Base-by-base conservation (phyloP, 2,113 vertebrate genomes). In the Pimephales promelas region DNA sequence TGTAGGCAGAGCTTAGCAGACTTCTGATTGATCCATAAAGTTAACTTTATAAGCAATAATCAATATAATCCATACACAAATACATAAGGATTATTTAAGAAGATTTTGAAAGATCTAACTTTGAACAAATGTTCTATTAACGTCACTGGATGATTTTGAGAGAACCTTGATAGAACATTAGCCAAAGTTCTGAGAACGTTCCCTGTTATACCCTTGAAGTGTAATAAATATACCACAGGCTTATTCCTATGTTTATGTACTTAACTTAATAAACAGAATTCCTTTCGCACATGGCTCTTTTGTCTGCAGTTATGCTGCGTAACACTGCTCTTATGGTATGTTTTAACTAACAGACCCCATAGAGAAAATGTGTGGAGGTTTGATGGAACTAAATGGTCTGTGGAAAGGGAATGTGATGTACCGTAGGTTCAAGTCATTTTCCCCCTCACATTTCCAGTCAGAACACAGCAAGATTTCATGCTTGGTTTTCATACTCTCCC, bases 361-460 rank as follows among this genome's bases (percentile, higher is more conserved):
- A 66, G 62, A 66, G 66, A 26, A 72, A 73, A 43, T 1, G 6
- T 77, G 40, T 85, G 54, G 22, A 62, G 56, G 74, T 79, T 72
- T 86, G 80, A 79, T 43, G 56, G 74, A 78, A 86, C 31, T 57
- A 79, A 86, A 83, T 86, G 66, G 59, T 73, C 76, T 83, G 76
- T 86, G 18, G 13, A 59, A n/a, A 83, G 68, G 8, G 10, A 45
- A 66, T 75, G 70, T 76, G 40, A 76, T 49, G 26, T 75, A 43
- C 31, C 34, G 20, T n/a, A 62, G 28, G 52, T 83, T 86, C 59
- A 73, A 54, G 81, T 11, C 14, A 5, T 9, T 49, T 24, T 70
- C 57, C 14, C 13, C 31, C 36, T 62, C 54, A 78, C 28, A 52
- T 73, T 68, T 45, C 14, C 82, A 45, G 62, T 20, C 49, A 61